Evolutionary conservation across 23 tunicate species (phyloP).

Genomic region (Botrylloides violaceus): DNA sequence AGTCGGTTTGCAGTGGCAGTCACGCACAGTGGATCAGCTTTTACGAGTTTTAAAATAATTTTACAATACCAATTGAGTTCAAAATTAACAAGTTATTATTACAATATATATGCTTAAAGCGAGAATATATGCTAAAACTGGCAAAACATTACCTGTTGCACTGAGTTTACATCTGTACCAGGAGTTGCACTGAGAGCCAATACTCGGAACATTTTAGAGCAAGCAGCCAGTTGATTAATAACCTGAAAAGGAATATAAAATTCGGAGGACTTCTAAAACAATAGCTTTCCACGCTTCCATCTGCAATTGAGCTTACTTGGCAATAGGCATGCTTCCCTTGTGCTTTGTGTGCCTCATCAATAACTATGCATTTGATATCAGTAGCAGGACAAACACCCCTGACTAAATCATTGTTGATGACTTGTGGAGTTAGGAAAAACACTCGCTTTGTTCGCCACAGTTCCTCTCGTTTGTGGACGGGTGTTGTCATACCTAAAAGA

Average conservation of each 20-base stretch:
- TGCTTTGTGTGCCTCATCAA: slow-evolving; percentile 99
- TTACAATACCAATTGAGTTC: too few relatives aligned
- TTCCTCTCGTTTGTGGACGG: slow-evolving; percentile 41
- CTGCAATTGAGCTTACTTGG: slow-evolving; percentile 50
- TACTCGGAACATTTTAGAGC: slow-evolving; percentile 49
- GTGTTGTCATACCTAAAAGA: slow-evolving; percentile 20
- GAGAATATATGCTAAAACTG: too few relatives aligned
- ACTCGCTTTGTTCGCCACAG: slow-evolving; percentile 69
- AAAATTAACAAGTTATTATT: too few relatives aligned
- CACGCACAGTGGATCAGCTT: too few relatives aligned
- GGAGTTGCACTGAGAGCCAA: slow-evolving; percentile 92
- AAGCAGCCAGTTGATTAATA: slow-evolving; percentile 57
- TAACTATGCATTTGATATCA: slow-evolving; percentile 67
- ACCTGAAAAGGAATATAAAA: slow-evolving; percentile 49
- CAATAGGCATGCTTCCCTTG: slow-evolving; percentile 95
- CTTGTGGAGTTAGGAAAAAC: slow-evolving; percentile 91
- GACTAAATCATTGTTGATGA: slow-evolving; percentile 76
- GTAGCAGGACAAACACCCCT: slow-evolving; percentile 64
- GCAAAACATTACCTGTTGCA: slow-evolving; percentile 70
- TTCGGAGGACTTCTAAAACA: too few relatives aligned
- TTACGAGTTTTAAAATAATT: too few relatives aligned
- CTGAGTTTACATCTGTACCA: slow-evolving; percentile 65
- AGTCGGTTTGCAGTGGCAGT: too few relatives aligned
- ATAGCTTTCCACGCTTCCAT: too few relatives aligned
- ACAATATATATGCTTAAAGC: too few relatives aligned